Evolutionary conservation across 2,113 vertebrate species (phyloP).

Genomic region (Nannospalax galili): DNA sequence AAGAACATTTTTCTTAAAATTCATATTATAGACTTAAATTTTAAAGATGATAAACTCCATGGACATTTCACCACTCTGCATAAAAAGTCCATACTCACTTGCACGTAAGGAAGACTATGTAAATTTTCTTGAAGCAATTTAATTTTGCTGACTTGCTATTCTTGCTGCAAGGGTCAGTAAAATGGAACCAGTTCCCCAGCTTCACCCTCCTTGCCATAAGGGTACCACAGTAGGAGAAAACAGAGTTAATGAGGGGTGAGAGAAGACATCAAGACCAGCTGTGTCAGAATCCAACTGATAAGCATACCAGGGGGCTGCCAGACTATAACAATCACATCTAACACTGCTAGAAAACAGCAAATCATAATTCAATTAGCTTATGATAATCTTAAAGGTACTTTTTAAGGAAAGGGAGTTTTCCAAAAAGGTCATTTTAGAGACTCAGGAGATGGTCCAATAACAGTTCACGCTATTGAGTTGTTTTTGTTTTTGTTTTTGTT

Average conservation of each 20-base stretch:
- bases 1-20: conserved; percentile 8
- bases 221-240: not conserved
- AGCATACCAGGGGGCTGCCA: not conserved
- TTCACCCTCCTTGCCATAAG: conserved; percentile 1
- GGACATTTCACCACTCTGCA: not conserved
- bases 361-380: not conserved
- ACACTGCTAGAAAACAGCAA: not conserved
- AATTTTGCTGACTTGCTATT: not conserved
- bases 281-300: not conserved
- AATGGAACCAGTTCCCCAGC: not conserved
- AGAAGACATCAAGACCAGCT: conserved; percentile 34
- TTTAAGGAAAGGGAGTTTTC: conserved; percentile 36
- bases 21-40: conserved; percentile 26
- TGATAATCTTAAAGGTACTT: not conserved
- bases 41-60: conserved; percentile 37
- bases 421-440: conserved; percentile 48
- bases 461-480: not conserved
- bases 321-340: not conserved
- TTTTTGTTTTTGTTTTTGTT: not conserved
- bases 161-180: not conserved
- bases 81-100: not conserved
- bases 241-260: conserved; percentile 36
- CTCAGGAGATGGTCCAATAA: not conserved
- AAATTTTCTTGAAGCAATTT: conserved; percentile 15
- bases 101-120: not conserved